A percentile compares a stretch with the other conserved stretches of the same genome.
phyloP scores from a whole-genome alignment of 23 tunicate genomes.

The Phallusia fumigata region DNA sequence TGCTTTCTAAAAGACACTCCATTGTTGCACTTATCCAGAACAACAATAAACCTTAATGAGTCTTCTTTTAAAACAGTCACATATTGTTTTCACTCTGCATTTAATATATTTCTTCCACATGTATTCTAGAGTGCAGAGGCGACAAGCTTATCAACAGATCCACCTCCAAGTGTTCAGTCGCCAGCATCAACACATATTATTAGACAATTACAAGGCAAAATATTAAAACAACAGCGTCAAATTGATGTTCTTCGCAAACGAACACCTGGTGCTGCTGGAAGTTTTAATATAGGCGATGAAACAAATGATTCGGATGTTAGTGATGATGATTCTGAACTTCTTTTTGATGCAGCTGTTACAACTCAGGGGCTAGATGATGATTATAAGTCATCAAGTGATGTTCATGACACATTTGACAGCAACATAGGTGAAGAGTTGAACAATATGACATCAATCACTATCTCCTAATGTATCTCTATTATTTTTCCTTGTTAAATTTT shows the following conservation, averaged over 20 bases:
- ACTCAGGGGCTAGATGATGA: conserved; percentile 14
- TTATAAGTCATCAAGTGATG: neutral
- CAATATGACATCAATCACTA: neutral
- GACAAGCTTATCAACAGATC: neutral
- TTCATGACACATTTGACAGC: neutral
- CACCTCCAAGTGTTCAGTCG: neutral
- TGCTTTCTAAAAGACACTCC: too few relatives aligned
- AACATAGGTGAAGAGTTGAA: neutral
- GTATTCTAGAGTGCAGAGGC: neutral
- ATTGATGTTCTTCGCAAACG: conserved; percentile 28
- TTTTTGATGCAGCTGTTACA: conserved; percentile 64
- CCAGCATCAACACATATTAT: conserved; percentile 51
- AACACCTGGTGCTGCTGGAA: neutral
- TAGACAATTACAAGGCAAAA: conserved; percentile 62
- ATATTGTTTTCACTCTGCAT: too few relatives aligned
- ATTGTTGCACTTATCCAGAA: too few relatives aligned
- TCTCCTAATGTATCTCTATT: neutral
- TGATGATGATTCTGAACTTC: conserved; percentile 50
- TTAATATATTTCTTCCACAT: neutral
- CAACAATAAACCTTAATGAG: too few relatives aligned
- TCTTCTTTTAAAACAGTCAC: too few relatives aligned
- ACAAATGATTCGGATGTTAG: conserved; percentile 20
- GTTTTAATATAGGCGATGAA: neutral
- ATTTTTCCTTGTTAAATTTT: too few relatives aligned
- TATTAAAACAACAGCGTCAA: conserved; percentile 70